Conservation (phyloP, 2,888 invertebrate genomes). For the Clusia tigrina region DNA sequence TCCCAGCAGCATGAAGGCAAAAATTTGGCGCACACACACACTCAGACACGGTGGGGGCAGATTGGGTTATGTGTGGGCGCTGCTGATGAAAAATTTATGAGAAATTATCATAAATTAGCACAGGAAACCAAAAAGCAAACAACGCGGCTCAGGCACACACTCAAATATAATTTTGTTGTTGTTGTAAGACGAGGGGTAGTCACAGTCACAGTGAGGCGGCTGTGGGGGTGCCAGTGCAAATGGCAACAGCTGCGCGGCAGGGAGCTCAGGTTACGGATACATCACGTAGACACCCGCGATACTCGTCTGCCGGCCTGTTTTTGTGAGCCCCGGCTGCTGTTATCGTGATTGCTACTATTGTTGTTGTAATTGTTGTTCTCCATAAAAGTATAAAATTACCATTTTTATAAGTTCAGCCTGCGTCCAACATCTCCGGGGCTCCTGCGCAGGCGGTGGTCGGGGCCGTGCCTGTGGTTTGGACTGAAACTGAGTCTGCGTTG, state of each 20-base stretch:
- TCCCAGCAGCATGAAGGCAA: background rate
- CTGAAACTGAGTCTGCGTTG: background rate
- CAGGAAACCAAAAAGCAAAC: background rate
- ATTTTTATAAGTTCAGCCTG: background rate
- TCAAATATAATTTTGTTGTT: too few relatives aligned
- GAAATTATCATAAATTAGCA: constrained; percentile 6
- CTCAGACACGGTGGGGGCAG: background rate
- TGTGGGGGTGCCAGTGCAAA: background rate
- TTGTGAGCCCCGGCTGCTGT: too few relatives aligned
- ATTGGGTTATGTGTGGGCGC: background rate
- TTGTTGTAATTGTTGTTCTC: background rate
- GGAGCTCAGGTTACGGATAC: too few relatives aligned
- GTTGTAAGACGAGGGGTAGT: too few relatives aligned
- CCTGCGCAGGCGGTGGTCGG: background rate
- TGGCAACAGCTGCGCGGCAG: too few relatives aligned
- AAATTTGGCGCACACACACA: background rate
- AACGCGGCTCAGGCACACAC: background rate
- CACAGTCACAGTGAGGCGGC: too few relatives aligned
- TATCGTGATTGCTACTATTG: too few relatives aligned
- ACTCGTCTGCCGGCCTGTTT: too few relatives aligned
- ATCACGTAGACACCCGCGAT: too few relatives aligned
- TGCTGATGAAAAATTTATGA: background rate
- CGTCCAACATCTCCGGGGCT: too few relatives aligned
- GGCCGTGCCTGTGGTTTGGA: background rate
- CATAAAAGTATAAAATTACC: background rate